These are phyloP conservation scores for Notodonta dromedarius DNA, from an alignment of 2,888 invertebrate species.

Conservation along the genomic window DNA sequence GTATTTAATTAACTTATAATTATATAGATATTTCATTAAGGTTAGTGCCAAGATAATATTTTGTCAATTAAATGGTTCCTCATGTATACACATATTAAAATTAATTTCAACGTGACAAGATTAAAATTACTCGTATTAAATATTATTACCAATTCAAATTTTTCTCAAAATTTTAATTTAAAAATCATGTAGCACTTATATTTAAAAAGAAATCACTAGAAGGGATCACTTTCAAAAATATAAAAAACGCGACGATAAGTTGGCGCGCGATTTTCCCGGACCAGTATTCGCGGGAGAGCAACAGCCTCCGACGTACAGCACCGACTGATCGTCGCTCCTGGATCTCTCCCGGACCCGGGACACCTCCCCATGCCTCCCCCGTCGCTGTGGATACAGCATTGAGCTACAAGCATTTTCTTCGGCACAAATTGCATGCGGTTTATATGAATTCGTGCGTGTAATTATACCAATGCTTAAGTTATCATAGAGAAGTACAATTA, in stretches of 20 bases:
- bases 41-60: too few species aligned
- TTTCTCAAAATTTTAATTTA: too few species aligned
- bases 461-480: too few species aligned
- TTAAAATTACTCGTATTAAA: too few species aligned
- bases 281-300: conserved; percentile 30
- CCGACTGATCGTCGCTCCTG: conserved; percentile 52
- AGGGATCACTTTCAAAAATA: background rate
- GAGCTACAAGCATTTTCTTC: conserved; percentile 42
- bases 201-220: background rate
- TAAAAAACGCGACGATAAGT: conserved; percentile 37
- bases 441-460: conserved; percentile 20
- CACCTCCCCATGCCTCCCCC: conserved; percentile 37
- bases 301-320: conserved; percentile 39
- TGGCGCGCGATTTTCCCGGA: conserved; percentile 42
- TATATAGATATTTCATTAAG: too few species aligned
- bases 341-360: conserved; percentile 41
- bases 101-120: too few species aligned
- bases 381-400: conserved; percentile 65
- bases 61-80: too few species aligned
- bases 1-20: background rate
- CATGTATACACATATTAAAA: too few species aligned
- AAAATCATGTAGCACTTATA: too few species aligned
- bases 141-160: too few species aligned
- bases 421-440: conserved; percentile 62
- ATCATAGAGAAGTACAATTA: too few species aligned